Evolutionary conservation across 2,797 vertebrate species (phyloP).

Genomic region (Pipistrellus pipistrellus): DNA sequence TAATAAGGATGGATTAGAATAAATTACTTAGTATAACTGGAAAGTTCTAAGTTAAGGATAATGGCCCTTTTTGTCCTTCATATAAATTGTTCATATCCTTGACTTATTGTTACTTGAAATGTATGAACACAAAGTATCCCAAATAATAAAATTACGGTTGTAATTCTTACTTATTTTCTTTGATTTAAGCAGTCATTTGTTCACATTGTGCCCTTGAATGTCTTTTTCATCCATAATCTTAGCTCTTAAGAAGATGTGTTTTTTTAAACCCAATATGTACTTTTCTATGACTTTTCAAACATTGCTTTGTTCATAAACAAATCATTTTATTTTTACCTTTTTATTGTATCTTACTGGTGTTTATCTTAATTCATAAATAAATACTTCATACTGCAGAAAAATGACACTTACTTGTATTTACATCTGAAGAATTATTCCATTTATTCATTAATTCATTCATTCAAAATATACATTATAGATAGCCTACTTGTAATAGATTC

Average conservation of each 20-base stretch:
- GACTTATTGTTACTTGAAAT: neutral
- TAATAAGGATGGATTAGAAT: constrained; percentile 30
- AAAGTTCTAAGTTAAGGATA: constrained; percentile 37
- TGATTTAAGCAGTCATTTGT: neutral
- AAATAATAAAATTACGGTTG: neutral
- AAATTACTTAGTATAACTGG: neutral
- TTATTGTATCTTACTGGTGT: neutral
- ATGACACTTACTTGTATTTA: neutral
- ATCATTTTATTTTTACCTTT: neutral
- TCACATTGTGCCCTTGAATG: neutral
- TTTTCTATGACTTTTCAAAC: neutral
- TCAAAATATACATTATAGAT: neutral
- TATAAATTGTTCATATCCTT: neutral
- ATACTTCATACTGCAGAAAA: neutral
- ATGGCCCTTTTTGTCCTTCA: neutral
- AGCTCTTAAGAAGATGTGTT: neutral
- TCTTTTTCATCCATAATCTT: neutral
- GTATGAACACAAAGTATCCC: neutral
- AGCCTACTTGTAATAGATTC: neutral
- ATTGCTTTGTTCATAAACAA: neutral
- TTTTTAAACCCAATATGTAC: neutral
- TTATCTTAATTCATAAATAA: constrained; percentile 32
- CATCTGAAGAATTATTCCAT: neutral
- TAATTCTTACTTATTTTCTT: neutral
- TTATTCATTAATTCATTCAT: neutral